Evolutionary conservation across 2,797 vertebrate species (phyloP).

Genomic region (Epinephelus malabaricus): DNA sequence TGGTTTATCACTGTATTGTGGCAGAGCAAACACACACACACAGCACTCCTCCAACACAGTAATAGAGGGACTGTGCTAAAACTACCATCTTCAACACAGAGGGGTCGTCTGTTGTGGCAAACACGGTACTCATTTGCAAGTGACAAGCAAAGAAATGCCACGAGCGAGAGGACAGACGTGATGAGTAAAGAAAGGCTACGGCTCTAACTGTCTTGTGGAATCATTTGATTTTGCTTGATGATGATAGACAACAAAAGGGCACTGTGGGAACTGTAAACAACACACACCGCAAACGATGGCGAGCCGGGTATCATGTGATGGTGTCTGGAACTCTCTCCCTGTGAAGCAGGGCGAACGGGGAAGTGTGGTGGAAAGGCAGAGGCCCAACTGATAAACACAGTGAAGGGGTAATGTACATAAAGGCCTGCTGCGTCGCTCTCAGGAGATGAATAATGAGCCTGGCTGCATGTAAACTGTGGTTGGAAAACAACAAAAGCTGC

Average conservation of each 20-base stretch:
- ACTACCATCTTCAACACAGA: slow-evolving; percentile 42
- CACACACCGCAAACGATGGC: slow-evolving; percentile 67
- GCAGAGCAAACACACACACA: slow-evolving; percentile 44
- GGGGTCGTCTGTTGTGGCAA: slow-evolving; percentile 63
- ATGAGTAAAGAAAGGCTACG: slow-evolving; percentile 37
- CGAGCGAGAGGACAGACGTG: slow-evolving; percentile 41
- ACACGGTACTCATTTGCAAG: slow-evolving; percentile 61
- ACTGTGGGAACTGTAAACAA: slow-evolving; percentile 79
- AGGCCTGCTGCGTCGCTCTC: slow-evolving; percentile 66
- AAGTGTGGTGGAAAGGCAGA: slow-evolving; percentile 72
- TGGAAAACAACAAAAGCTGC: slow-evolving; percentile 84
- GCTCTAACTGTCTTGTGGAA: slow-evolving; percentile 49
- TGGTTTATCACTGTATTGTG: slow-evolving; percentile 68
- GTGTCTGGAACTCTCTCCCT: slow-evolving; percentile 63
- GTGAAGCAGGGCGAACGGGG: slow-evolving; percentile 59
- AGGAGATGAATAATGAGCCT: slow-evolving; percentile 79
- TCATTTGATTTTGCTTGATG: slow-evolving; percentile 67
- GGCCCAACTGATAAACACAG: slow-evolving; percentile 80
- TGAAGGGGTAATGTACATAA: slow-evolving; percentile 67
- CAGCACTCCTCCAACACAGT: slow-evolving; percentile 37
- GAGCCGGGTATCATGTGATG: slow-evolving; percentile 73
- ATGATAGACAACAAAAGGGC: slow-evolving; percentile 67
- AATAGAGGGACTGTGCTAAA: slow-evolving; percentile 46
- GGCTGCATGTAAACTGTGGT: slow-evolving; percentile 83
- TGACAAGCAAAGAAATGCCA: slow-evolving; percentile 33